Evolutionary conservation across 2,797 vertebrate species (phyloP).

Genomic region (Amphiprion clarkii): DNA sequence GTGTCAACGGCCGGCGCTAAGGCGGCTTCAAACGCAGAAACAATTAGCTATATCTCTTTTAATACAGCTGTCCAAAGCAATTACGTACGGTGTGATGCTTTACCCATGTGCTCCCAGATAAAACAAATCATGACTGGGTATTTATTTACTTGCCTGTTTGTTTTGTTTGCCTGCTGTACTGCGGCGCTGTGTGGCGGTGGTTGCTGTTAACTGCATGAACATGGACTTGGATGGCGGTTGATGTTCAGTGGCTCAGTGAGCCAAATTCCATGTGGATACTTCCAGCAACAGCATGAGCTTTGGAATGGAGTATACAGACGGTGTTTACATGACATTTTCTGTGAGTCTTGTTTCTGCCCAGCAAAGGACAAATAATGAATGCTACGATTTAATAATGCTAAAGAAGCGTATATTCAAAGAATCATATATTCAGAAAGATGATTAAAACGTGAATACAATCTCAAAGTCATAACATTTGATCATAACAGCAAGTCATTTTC

Average conservation of each 20-base stretch:
- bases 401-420: not conserved
- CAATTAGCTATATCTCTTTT: constrained; percentile 45
- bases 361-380: not conserved
- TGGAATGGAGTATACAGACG: constrained; percentile 3
- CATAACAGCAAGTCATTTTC: constrained; percentile 15
- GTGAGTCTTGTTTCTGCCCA: not conserved
- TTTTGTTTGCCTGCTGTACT: constrained; percentile 42
- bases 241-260: constrained; percentile 30
- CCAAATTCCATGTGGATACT: constrained; percentile 14
- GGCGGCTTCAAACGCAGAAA: constrained; percentile 18
- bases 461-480: not conserved
- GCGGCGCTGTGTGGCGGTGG: constrained; percentile 17
- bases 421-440: too few relatives aligned
- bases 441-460: not conserved
- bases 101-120: constrained; percentile 39
- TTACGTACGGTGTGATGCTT: constrained; percentile 29
- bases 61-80: constrained; percentile 32
- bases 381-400: not conserved
- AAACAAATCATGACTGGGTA: constrained; percentile 50
- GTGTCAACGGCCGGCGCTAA: constrained; percentile 25
- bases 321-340: constrained; percentile 1
- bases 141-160: constrained; percentile 60
- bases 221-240: constrained; percentile 29
- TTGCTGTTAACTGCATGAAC: constrained; percentile 43
- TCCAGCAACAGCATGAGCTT: constrained; percentile 9